These are phyloP conservation scores for Thomomys bottae DNA, from an alignment of 2,113 vertebrate species.

Conservation along the genomic window DNA sequence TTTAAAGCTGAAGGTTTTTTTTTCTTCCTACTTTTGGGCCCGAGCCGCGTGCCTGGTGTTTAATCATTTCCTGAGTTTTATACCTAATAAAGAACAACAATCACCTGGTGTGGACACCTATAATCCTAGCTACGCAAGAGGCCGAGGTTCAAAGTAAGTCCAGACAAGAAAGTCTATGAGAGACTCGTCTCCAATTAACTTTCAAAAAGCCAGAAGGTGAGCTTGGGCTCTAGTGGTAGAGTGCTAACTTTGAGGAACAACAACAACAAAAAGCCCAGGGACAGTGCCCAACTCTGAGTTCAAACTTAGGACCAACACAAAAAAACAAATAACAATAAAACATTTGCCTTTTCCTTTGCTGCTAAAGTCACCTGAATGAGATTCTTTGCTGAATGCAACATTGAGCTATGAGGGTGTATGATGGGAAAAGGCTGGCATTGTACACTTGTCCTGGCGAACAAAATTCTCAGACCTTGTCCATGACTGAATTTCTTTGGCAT, in stretches of 20 bases:
- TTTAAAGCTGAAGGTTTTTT: neutral
- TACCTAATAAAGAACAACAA: neutral
- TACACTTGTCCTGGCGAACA: neutral
- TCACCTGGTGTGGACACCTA: too few relatives aligned
- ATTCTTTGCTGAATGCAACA: neutral
- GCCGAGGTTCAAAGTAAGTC: too few relatives aligned
- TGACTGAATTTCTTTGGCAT: neutral
- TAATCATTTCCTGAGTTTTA: neutral
- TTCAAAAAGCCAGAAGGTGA: too few relatives aligned
- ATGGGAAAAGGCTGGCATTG: neutral
- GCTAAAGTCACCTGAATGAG: conserved; percentile 1
- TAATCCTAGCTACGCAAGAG: too few relatives aligned
- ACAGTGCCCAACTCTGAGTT: too few relatives aligned
- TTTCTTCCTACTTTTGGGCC: neutral
- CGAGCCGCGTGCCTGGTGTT: too few relatives aligned
- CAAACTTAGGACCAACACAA: too few relatives aligned
- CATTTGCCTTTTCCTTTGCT: conserved; percentile 14
- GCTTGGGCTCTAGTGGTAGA: too few relatives aligned
- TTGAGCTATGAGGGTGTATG: neutral
- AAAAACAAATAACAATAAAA: neutral
- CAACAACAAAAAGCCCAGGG: too few relatives aligned
- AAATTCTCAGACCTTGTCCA: neutral
- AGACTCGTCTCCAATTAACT: too few relatives aligned
- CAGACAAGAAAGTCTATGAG: too few relatives aligned
- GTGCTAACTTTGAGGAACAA: too few relatives aligned